These are phyloP conservation scores for Oscheius sp. DNA, from an alignment of 2,888 invertebrate genomes.

Conservation along the genomic window DNA sequence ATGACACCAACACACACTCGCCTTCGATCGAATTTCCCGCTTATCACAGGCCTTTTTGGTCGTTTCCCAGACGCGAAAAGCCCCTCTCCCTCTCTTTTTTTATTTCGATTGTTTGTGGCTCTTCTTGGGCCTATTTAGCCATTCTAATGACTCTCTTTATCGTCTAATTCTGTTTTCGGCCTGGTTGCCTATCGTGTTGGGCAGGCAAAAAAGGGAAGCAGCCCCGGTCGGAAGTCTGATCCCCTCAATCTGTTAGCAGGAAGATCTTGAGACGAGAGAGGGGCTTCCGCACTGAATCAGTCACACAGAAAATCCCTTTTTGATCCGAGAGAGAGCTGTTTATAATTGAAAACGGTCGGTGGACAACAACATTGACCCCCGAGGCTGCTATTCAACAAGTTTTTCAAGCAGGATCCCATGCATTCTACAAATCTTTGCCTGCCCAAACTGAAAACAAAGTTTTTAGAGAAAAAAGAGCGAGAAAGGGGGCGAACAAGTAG, in stretches of 20 bases:
- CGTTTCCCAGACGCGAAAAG: slow-evolving; percentile 7
- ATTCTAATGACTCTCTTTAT: no score
- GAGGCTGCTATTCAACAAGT: no score
- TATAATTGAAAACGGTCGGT: not conserved
- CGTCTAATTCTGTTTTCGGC: no score
- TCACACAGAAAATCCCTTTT: not conserved
- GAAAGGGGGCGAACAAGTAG: no score
- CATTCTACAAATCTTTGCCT: no score
- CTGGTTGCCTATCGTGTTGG: no score
- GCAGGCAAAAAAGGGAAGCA: not conserved
- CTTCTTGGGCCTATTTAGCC: not conserved
- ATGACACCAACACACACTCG: not conserved
- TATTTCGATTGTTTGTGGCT: not conserved
- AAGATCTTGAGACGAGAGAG: not conserved
- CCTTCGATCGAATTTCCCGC: slow-evolving; percentile 1
- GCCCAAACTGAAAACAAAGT: no score
- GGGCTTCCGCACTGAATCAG: not conserved
- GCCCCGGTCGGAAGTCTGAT: not conserved
- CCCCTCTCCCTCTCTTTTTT: not conserved
- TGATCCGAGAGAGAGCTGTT: not conserved
- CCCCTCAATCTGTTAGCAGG: not conserved
- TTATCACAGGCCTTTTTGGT: slow-evolving; percentile 5
- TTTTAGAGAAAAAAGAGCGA: no score
- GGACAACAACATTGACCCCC: no score
- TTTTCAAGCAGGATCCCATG: no score